A percentile compares a stretch with the other conserved stretches of the same genome.
phyloP scores from a whole-genome alignment of 2,888 invertebrate species.

The Drosophila pseudotakahashii region DNA sequence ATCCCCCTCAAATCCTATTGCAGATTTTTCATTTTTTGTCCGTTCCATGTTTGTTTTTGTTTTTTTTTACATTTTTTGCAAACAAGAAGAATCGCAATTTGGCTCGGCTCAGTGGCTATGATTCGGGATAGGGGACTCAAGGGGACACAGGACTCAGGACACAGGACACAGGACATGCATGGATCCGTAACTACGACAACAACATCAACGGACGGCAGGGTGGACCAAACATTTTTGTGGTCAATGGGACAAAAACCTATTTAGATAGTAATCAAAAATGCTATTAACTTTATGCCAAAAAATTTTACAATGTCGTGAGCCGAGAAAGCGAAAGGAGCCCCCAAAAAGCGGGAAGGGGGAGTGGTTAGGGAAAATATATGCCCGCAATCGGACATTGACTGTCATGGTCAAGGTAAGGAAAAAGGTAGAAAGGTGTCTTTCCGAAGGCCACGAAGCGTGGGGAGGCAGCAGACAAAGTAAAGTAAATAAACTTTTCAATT shows the following conservation, averaged over 20 bases:
- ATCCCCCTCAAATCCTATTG: constrained; percentile 12
- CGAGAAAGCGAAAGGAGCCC: background rate
- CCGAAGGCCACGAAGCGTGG: background rate
- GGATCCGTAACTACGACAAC: constrained; percentile 55
- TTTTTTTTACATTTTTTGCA: constrained; percentile 9
- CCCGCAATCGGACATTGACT: constrained; percentile 39
- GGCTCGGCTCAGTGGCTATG: constrained; percentile 46
- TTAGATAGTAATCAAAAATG: constrained; percentile 72
- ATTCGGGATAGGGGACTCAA: constrained; percentile 1
- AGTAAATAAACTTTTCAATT: constrained; percentile 69
- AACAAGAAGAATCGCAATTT: constrained; percentile 56
- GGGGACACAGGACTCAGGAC: constrained; percentile 20
- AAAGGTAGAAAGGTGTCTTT: constrained; percentile 9
- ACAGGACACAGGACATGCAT: constrained; percentile 41
- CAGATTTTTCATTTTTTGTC: constrained; percentile 29
- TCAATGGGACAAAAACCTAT: constrained; percentile 71
- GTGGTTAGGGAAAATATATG: background rate
- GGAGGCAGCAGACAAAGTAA: constrained; percentile 24
- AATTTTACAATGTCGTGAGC: constrained; percentile 63
- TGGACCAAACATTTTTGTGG: constrained; percentile 60
- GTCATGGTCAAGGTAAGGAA: constrained; percentile 49
- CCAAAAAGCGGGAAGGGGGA: background rate
- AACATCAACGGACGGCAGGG: constrained; percentile 28
- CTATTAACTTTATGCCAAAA: constrained; percentile 71
- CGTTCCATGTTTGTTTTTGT: constrained; percentile 19